Base-by-base conservation (phyloP, 2,797 vertebrate species). In the Taenioides sp. region DNA sequence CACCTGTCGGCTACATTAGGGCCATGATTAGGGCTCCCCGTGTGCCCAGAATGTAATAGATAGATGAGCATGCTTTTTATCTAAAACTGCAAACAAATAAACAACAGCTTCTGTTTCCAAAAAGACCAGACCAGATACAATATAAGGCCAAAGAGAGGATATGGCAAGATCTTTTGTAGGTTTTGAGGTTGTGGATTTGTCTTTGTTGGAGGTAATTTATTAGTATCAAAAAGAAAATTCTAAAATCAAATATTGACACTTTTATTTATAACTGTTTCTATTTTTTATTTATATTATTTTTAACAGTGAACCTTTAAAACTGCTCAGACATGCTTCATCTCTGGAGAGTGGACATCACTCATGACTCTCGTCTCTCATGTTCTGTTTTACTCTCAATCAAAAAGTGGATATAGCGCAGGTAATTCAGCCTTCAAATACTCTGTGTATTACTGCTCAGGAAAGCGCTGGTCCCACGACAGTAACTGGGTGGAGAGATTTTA, bases 1-100 rank as follows among this genome's bases (percentile, higher is more conserved):
- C 89, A 92, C 86, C 90, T 92, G 88, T 87, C 83, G 69, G 66
- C 80, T 61, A 55, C n/a, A 22, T 64, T 64, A 40, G 37, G 5
- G 74, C 50, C 62, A 49, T 73, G 68, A 79, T 80, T 77, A 55
- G 71, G 28, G 37, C 6, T 18, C 5, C 59, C 54, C 6, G 12
- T 5, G 22, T 22, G 49, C 63, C 31, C 20, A 22, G 23, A 59
- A 22, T 55, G 17, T 67, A 28, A 22, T 23, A 67, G 59, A 55
- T 58, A 64, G 9, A 61, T 34, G 27, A 34, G 27, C 57, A 59
- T 4, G 22, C 9, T n/a, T 22, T 22, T 20, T 20, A 10, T 54
- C 20, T n/a, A 54, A 54, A 54, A 54, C 7, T 10, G 23, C 3
- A 25, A 23, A 58, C 11, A 58, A 25, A 58, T 16, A 58, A 23